These are phyloP conservation scores for Limnodromus scolopaceus DNA, from an alignment of 2,797 vertebrate species.

Conservation along the genomic window DNA sequence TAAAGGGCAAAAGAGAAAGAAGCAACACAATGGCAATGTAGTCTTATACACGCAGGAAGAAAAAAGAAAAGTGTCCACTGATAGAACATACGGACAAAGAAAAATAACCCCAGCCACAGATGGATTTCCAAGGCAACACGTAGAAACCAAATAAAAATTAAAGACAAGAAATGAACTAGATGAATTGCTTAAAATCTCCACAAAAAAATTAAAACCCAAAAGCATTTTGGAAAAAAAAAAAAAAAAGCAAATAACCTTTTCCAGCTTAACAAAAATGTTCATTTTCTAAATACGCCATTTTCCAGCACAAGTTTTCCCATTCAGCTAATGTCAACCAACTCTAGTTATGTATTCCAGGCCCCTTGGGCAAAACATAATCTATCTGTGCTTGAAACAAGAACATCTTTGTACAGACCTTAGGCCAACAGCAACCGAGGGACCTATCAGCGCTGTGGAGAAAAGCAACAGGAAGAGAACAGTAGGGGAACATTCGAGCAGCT, in stretches of 20 bases:
- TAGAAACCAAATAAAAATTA: conserved; percentile 4
- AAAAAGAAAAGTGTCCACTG: not conserved
- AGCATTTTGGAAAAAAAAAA: not conserved
- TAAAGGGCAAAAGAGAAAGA: conserved; percentile 1
- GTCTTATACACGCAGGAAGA: not conserved
- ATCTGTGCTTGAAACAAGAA: not conserved
- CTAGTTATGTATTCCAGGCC: conserved; percentile 7
- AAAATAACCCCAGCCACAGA: conserved; percentile 3
- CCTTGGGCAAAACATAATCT: conserved; percentile 30
- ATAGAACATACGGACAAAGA: not conserved
- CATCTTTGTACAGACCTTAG: conserved; percentile 19
- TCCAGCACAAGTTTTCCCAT: not conserved
- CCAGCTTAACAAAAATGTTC: not conserved
- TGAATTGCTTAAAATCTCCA: not conserved
- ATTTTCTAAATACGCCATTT: conserved; percentile 9
- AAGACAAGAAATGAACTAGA: not conserved
- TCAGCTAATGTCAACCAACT: conserved; percentile 8
- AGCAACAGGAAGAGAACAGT: not conserved
- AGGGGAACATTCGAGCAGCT: not conserved
- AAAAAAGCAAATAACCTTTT: not conserved
- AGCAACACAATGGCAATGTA: not conserved
- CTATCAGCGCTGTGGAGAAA: not conserved
- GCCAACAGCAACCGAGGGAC: not conserved
- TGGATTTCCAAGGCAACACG: conserved; percentile 16
- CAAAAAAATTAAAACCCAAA: not conserved